Evolutionary conservation across 2,888 invertebrate genomes (phyloP), one percentile per base, ranked within the genome.

Genomic region (Cyaniris semiargus): DNA sequence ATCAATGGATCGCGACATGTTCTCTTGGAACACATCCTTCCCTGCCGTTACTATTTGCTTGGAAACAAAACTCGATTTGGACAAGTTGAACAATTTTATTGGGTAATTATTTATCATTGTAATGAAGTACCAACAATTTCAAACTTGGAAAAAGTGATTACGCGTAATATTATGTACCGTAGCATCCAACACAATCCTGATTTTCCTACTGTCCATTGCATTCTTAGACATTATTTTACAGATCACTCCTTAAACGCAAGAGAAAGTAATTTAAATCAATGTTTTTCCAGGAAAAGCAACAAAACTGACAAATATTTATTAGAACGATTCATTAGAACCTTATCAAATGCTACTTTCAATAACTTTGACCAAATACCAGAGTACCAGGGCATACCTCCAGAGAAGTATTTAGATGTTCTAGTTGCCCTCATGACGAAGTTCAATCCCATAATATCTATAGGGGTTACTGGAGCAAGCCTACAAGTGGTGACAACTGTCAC

Each of bases 1-100:
- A 53, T 96, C 96, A 27, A 96, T 96, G 96, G 96, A 96, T 86
- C 92, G 96, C 1, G 96, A 96, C 85, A 95, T 96, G 91, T 95
- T 95, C 80, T 95, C 95, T 0, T 96, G 96, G 96, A 96, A 96
- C 82, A 96, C 97, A 1, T 95, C 95, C 1, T 96, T 96, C 81
- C 97, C 96, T 0, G 93, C 95, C 48, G 89, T 96, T 76, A 96
- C 96, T 0, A 94, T 97, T 76, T 97, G 97, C 81, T 96, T 96
- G 0, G 86, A 91, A 5, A 89, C 87, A n/a, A 95, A 95, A 81
- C 85, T 96, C 56, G 95, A 96, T 82, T 87, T 89, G 66, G 85
- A 84, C 7, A 95, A 95, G 81, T 86, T 96, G 27, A 92, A 94
- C 0, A 83, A 85, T 1, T 96, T 94, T 83, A 84, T 96, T 4